These are phyloP conservation scores for Halotydeus destructor DNA, from an alignment of 1,140 invertebrate species.

Conservation along the genomic window DNA sequence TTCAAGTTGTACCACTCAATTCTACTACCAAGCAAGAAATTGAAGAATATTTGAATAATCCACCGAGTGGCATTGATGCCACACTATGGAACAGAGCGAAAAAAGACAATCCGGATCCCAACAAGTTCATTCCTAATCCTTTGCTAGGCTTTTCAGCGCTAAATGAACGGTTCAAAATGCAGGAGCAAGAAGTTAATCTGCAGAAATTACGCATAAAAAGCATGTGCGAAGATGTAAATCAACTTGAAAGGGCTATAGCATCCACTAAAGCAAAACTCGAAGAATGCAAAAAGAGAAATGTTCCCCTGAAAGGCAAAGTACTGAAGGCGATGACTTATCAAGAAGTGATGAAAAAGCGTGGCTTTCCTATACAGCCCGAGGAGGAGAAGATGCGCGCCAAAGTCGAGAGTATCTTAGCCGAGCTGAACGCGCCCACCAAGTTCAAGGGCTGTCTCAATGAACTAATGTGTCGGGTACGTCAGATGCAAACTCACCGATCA, in stretches of 20 bases:
- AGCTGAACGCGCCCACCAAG: slow-evolving; percentile 70
- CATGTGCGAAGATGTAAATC: slow-evolving; percentile 9
- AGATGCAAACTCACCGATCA: slow-evolving; percentile 41
- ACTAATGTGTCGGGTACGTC: slow-evolving; percentile 56
- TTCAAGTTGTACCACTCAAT: slow-evolving; percentile 9
- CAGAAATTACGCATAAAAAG: slow-evolving; percentile 42
- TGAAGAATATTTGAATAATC: slow-evolving; percentile 67
- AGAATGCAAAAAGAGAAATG: slow-evolving; percentile 11
- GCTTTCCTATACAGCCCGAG: slow-evolving; percentile 58
- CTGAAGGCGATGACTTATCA: slow-evolving; percentile 57
- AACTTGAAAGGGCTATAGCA: slow-evolving; percentile 9
- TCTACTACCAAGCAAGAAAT: slow-evolving; percentile 34
- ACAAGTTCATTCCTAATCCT: slow-evolving; percentile 68
- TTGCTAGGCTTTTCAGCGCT: slow-evolving; percentile 72
- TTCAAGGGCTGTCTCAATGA: slow-evolving; percentile 78
- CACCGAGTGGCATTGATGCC: slow-evolving; percentile 42
- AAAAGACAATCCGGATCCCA: slow-evolving; percentile 71
- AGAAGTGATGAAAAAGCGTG: slow-evolving; percentile 62
- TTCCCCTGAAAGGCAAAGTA: slow-evolving; percentile 9
- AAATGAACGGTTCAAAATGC: slow-evolving; percentile 56
- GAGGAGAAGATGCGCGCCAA: slow-evolving; percentile 65
- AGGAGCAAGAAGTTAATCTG: slow-evolving; percentile 50
- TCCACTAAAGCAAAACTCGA: slow-evolving; percentile 13
- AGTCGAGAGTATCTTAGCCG: slow-evolving; percentile 58
- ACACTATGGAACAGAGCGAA: slow-evolving; percentile 51